phyloP scores from a whole-genome alignment of 2,888 invertebrate genomes.

The Acanthosepion esculentum region DNA sequence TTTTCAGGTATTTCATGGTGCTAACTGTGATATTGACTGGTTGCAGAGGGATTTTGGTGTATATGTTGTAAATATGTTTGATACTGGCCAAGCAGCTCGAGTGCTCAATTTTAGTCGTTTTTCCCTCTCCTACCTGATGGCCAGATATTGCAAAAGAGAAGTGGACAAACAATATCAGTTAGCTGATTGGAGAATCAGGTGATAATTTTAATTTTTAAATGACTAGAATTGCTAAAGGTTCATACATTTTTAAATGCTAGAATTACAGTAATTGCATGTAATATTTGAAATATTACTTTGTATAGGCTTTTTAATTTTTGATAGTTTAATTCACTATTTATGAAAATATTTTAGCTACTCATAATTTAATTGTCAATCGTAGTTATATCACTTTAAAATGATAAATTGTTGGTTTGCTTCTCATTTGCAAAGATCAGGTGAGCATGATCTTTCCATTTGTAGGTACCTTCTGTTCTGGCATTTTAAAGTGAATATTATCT shows the following conservation, averaged over 20 bases:
- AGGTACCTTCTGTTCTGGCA: too few species aligned
- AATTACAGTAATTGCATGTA: background rate
- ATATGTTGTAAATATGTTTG: conserved; percentile 97
- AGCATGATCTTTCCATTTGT: too few species aligned
- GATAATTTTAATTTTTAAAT: conserved; percentile 50
- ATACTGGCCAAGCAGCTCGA: conserved; percentile 91
- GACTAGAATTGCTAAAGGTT: background rate
- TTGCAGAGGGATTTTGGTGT: conserved; percentile 94
- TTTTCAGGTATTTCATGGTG: conserved; percentile 90
- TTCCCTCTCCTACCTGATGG: conserved; percentile 85
- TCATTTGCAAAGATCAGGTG: too few species aligned
- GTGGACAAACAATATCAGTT: conserved; percentile 93
- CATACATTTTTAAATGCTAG: background rate
- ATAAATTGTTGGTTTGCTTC: too few species aligned
- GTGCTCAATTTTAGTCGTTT: conserved; percentile 82
- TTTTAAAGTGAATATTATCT: too few species aligned
- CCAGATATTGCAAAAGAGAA: conserved; percentile 84
- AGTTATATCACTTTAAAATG: too few species aligned
- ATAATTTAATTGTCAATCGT: too few species aligned
- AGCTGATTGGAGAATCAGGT: conserved; percentile 94
- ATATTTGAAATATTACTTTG: too few species aligned
- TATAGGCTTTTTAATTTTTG: too few species aligned
- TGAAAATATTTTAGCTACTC: too few species aligned
- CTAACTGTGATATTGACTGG: conserved; percentile 91
- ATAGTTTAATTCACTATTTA: too few species aligned